phyloP scores from a whole-genome alignment of 2,113 vertebrate species.

The Oryzias celebensis region DNA sequence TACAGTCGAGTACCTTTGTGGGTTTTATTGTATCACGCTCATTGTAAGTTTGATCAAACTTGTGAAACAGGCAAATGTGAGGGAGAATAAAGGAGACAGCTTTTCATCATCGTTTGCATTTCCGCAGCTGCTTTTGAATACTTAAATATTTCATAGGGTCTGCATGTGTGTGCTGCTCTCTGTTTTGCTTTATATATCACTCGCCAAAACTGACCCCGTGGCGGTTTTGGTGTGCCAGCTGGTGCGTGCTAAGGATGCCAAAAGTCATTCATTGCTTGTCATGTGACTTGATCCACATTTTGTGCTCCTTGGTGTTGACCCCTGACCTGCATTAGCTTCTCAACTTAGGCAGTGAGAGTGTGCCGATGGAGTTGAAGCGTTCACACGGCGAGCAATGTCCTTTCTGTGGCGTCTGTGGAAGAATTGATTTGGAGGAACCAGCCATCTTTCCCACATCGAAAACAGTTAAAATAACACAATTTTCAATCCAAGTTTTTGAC shows the following conservation, averaged over 20 bases:
- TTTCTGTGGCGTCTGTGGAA: slow-evolving; percentile 21
- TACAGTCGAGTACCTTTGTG: slow-evolving; percentile 49
- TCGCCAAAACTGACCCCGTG: slow-evolving; percentile 41
- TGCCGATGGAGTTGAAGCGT: slow-evolving; percentile 28
- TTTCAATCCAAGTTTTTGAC: background rate
- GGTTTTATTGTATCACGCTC: slow-evolving; percentile 45
- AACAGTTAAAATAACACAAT: background rate
- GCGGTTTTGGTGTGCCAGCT: slow-evolving; percentile 35
- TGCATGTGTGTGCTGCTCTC: slow-evolving; percentile 50
- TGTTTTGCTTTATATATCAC: slow-evolving; percentile 34
- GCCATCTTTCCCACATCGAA: background rate
- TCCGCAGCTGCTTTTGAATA: slow-evolving; percentile 34
- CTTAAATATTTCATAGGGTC: slow-evolving; percentile 24
- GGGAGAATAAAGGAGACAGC: slow-evolving; percentile 12
- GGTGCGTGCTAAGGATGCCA: slow-evolving; percentile 44
- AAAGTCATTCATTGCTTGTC: slow-evolving; percentile 44
- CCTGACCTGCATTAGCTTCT: slow-evolving; percentile 37
- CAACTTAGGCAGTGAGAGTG: slow-evolving; percentile 26
- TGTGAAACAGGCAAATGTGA: slow-evolving; percentile 33
- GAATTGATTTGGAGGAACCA: slow-evolving; percentile 12
- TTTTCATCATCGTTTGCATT: slow-evolving; percentile 20
- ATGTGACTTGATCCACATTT: slow-evolving; percentile 23
- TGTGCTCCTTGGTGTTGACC: slow-evolving; percentile 33
- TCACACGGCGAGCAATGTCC: slow-evolving; percentile 48
- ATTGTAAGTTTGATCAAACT: slow-evolving; percentile 53